phyloP scores from a whole-genome alignment of 2,797 vertebrate genomes.

The Catharus ustulatus region DNA sequence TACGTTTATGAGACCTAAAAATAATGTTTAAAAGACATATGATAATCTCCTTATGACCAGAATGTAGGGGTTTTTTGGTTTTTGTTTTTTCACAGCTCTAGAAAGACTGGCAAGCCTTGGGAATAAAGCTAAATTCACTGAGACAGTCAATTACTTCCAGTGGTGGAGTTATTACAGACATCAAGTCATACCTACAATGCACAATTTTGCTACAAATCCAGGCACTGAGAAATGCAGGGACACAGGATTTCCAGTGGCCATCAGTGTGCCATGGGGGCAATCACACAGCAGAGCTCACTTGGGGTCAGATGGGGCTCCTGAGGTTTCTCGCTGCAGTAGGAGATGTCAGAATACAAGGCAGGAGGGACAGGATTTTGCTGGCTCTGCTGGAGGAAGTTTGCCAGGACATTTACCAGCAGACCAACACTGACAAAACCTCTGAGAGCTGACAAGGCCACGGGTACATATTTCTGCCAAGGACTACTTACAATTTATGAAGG shows the following conservation, averaged over 20 bases:
- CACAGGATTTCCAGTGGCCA: neutral
- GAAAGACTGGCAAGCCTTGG: neutral
- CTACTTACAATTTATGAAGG: slow-evolving; percentile 46
- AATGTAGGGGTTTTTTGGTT: neutral
- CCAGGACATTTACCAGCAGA: neutral
- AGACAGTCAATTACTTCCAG: neutral
- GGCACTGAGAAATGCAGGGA: neutral
- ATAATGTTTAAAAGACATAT: neutral
- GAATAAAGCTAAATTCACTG: neutral
- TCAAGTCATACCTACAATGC: neutral
- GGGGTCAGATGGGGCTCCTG: neutral
- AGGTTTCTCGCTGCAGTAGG: accelerated
- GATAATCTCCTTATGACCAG: neutral
- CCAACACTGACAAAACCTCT: neutral
- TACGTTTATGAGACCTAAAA: neutral
- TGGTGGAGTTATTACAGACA: neutral
- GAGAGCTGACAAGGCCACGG: slow-evolving; percentile 38
- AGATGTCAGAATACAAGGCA: neutral
- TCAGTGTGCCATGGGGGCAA: accelerated
- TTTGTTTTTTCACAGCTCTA: neutral
- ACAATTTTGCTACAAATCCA: neutral
- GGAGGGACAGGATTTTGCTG: neutral
- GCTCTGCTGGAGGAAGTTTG: slow-evolving; percentile 25
- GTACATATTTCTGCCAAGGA: slow-evolving; percentile 30
- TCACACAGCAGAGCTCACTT: neutral